These are phyloP conservation scores for Fulica atra DNA, from an alignment of 2,113 vertebrate species.

Conservation along the genomic window DNA sequence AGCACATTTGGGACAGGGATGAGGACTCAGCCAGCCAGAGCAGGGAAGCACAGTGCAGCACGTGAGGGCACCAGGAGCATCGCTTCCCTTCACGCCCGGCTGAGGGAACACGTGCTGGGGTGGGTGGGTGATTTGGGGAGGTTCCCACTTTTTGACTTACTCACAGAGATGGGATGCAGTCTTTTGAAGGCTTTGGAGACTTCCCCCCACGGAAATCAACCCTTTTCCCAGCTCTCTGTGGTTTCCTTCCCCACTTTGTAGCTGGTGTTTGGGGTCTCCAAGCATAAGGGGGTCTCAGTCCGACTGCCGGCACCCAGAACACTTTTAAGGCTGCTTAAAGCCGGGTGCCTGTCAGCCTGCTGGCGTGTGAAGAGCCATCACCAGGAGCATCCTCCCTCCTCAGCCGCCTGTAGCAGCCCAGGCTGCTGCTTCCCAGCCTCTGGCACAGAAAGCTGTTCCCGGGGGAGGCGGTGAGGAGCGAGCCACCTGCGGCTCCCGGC, in stretches of 20 bases:
- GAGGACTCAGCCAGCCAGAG: not conserved
- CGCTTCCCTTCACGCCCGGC: not conserved
- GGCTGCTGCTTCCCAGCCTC: not conserved
- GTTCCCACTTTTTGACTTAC: not conserved
- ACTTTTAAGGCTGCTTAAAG: conserved; percentile 53
- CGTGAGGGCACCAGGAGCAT: not conserved
- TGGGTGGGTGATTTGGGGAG: not conserved
- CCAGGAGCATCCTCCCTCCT: not conserved
- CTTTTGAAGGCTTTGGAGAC: conserved; percentile 31
- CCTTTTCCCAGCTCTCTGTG: not conserved
- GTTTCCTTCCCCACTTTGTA: not conserved
- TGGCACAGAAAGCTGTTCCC: not conserved
- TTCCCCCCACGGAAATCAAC: not conserved
- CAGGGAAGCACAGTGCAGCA: not conserved
- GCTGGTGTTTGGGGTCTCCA: not conserved
- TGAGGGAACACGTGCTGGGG: not conserved
- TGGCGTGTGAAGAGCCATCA: conserved; percentile 70
- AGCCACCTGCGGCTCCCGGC: conserved; percentile 49
- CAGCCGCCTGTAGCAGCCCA: not conserved
- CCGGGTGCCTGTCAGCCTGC: conserved; percentile 37
- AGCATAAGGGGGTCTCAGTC: not conserved
- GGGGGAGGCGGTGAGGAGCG: not conserved
- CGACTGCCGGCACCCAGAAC: not conserved
- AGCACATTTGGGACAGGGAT: not conserved
- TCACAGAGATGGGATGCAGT: not conserved